Conservation (phyloP, 2,888 invertebrate species). For the Leptopilina drosophilae region DNA sequence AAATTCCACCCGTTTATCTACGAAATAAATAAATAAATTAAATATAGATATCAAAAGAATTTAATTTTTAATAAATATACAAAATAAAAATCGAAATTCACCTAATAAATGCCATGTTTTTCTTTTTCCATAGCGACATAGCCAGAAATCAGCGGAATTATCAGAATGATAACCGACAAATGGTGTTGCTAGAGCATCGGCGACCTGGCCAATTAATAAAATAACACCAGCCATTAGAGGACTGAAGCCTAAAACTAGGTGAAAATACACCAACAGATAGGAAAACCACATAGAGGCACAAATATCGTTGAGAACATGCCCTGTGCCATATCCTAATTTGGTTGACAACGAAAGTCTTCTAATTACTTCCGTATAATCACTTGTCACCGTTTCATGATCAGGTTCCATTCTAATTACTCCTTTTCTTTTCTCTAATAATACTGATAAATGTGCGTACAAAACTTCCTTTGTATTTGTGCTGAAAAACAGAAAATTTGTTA, state of each 20-base stretch:
- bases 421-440: not conserved
- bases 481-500: not conserved
- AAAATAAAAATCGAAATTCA: conserved; percentile 73
- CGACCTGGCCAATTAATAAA: conserved; percentile 89
- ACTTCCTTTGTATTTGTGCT: not conserved
- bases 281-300: conserved; percentile 97
- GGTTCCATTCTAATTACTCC: conserved; percentile 62
- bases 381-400: conserved; percentile 55
- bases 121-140: conserved; percentile 87
- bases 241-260: conserved; percentile 79
- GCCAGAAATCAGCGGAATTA: conserved; percentile 82
- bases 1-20: too few relatives aligned
- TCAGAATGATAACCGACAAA: conserved; percentile 93
- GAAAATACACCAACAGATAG: conserved; percentile 90
- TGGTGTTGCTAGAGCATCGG: conserved; percentile 92
- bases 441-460: not conserved
- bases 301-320: conserved; percentile 94
- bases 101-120: conserved; percentile 95
- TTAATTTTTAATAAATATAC: too few relatives aligned
- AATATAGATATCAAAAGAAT: too few relatives aligned
- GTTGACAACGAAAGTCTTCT: conserved; percentile 74
- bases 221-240: conserved; percentile 79
- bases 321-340: conserved; percentile 84
- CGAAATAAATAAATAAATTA: too few relatives aligned
- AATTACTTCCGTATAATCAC: conserved; percentile 79